Evolutionary conservation across 2,888 invertebrate species (phyloP).

Genomic region (Eumerus sabulonum): DNA sequence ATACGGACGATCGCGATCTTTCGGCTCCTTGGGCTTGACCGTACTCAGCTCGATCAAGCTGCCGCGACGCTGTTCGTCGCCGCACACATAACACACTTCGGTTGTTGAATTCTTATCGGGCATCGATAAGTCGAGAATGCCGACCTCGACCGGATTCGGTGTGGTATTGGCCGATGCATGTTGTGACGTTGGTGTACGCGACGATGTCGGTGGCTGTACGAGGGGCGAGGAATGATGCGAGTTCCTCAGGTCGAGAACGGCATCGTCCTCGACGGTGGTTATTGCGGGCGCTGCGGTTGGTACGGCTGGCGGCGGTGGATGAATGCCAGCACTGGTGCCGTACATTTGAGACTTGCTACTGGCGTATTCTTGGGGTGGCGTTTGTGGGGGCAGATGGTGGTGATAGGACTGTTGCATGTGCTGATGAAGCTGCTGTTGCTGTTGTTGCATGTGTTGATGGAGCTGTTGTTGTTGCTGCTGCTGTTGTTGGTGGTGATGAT

Average conservation of each 20-base stretch:
- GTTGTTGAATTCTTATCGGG: slow-evolving; percentile 94
- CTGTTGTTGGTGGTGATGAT: slow-evolving; percentile 56
- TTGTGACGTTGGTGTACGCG: slow-evolving; percentile 56
- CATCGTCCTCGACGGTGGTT: slow-evolving; percentile 53
- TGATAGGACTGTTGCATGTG: slow-evolving; percentile 67
- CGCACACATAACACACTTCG: slow-evolving; percentile 94
- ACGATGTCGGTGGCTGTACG: slow-evolving; percentile 56
- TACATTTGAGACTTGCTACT: slow-evolving; percentile 71
- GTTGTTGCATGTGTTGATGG: slow-evolving; percentile 46
- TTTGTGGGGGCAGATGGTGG: slow-evolving; percentile 50
- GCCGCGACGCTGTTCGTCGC: slow-evolving; percentile 91
- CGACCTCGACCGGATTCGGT: slow-evolving; percentile 84
- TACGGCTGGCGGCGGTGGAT: slow-evolving; percentile 70
- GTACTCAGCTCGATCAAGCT: slow-evolving; percentile 86
- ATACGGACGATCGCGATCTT: slow-evolving; percentile 81
- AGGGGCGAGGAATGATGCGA: slow-evolving; percentile 74
- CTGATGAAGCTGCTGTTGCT: slow-evolving; percentile 69
- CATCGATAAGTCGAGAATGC: slow-evolving; percentile 93
- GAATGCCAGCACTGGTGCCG: slow-evolving; percentile 72
- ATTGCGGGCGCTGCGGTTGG: slow-evolving; percentile 67
- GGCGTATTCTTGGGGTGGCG: slow-evolving; percentile 73
- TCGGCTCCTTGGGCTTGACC: slow-evolving; percentile 81
- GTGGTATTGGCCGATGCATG: slow-evolving; percentile 67
- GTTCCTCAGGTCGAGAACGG: slow-evolving; percentile 79
- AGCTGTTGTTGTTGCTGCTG: slow-evolving; percentile 44